Evolutionary conservation across 2,797 vertebrate genomes (phyloP).

Genomic region (Acrocephalus scirpaceus): DNA sequence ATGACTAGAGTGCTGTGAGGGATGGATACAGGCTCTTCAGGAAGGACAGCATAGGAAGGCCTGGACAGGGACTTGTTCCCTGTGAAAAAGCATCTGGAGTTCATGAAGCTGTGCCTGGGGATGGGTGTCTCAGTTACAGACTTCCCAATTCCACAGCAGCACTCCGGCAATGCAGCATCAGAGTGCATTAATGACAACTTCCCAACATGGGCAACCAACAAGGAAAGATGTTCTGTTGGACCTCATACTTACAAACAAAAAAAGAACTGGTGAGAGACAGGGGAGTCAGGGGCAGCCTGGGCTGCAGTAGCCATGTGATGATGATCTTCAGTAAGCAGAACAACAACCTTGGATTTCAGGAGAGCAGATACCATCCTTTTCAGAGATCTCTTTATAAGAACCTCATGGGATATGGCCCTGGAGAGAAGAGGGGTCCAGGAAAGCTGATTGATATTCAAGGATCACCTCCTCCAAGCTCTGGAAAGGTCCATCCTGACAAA

Average conservation of each 20-base stretch:
- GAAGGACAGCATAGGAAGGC: neutral
- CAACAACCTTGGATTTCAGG: neutral
- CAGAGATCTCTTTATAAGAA: neutral
- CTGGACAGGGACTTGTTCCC: neutral
- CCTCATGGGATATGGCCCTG: neutral
- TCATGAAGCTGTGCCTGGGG: neutral
- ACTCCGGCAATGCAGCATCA: neutral
- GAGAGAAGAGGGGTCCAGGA: neutral
- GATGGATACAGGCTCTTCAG: neutral
- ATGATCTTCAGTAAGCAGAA: neutral
- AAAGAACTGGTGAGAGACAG: neutral
- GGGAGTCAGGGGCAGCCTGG: neutral
- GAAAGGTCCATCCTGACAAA: neutral
- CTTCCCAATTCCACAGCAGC: neutral
- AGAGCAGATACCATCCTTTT: neutral
- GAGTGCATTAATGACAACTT: neutral
- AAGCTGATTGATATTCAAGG: neutral
- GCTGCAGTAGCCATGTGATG: neutral
- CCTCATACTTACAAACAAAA: accelerated
- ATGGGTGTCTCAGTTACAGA: neutral
- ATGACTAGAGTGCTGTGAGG: neutral
- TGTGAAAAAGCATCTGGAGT: neutral
- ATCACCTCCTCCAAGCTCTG: neutral
- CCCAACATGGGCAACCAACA: neutral
- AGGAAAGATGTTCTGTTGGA: neutral